phyloP scores from a whole-genome alignment of 2,797 vertebrate species.

The Rhyacichthys aspro region DNA sequence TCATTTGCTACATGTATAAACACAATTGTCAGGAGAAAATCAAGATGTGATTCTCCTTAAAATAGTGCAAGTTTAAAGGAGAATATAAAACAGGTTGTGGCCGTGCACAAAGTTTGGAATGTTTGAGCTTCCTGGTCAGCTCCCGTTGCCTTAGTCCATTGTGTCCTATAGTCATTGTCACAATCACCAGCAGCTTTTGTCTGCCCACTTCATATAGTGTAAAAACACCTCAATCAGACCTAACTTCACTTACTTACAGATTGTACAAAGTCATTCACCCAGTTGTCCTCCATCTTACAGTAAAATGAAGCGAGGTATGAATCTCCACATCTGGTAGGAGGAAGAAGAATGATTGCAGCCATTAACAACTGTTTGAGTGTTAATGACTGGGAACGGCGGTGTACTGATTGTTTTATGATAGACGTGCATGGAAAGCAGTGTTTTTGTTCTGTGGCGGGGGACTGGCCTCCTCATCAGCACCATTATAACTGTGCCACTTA shows the following conservation, averaged over 20 bases:
- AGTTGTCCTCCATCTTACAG: constrained; percentile 8
- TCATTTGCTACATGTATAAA: too few relatives aligned
- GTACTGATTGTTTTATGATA: constrained; percentile 17
- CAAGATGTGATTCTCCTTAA: too few relatives aligned
- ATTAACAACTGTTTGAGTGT: constrained; percentile 18
- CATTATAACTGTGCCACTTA: constrained; percentile 9
- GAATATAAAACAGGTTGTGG: too few relatives aligned
- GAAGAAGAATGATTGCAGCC: constrained; percentile 10
- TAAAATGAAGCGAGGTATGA: background rate
- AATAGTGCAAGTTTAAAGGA: too few relatives aligned
- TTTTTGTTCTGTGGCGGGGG: constrained; percentile 9
- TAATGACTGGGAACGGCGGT: constrained; percentile 10
- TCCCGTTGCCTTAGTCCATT: too few relatives aligned
- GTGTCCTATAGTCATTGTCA: too few relatives aligned
- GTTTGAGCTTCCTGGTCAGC: too few relatives aligned
- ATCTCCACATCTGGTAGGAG: constrained; percentile 1
- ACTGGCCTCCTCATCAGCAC: constrained; percentile 17
- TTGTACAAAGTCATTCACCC: constrained; percentile 1
- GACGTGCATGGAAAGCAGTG: background rate
- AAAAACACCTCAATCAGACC: too few relatives aligned
- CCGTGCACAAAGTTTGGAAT: too few relatives aligned
- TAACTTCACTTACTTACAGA: background rate
- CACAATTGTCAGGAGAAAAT: too few relatives aligned
- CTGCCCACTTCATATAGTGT: too few relatives aligned
- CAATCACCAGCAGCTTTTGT: too few relatives aligned